Conservation (phyloP, 1,140 invertebrate genomes). For the Brachionus asplanchnoidis region DNA sequence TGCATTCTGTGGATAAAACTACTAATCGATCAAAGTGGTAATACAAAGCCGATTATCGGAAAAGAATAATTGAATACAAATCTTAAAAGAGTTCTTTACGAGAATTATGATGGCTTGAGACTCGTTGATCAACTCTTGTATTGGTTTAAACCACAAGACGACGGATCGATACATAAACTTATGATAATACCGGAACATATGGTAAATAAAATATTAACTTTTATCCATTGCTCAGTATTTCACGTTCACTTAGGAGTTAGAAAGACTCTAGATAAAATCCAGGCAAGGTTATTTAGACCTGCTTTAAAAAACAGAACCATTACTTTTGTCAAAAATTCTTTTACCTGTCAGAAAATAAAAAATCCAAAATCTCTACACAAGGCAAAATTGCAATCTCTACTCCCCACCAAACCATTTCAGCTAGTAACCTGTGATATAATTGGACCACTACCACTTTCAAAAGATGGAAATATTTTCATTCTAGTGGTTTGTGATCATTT, state of each 20-base stretch:
- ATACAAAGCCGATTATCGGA: neutral
- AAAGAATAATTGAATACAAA: neutral
- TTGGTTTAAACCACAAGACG: neutral
- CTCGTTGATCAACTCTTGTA: neutral
- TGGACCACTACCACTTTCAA: slow-evolving; percentile 44
- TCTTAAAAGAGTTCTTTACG: neutral
- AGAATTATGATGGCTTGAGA: neutral
- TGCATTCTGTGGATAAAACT: no score
- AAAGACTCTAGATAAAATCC: neutral
- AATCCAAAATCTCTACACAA: neutral
- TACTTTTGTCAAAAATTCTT: neutral
- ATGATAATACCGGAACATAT: neutral
- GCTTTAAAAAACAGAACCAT: neutral
- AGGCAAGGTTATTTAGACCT: neutral
- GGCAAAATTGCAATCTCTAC: neutral
- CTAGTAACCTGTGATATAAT: no score
- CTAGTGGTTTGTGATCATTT: slow-evolving; percentile 53
- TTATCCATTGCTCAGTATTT: neutral
- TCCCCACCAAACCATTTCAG: neutral
- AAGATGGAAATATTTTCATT: slow-evolving; percentile 48
- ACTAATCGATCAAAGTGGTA: neutral
- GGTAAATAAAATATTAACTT: neutral
- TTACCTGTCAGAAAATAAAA: slow-evolving; percentile 31
- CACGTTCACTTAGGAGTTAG: neutral
- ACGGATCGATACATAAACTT: neutral